Evolutionary conservation across 2,797 vertebrate genomes (phyloP).

Genomic region (Periophthalmus magnuspinnatus): DNA sequence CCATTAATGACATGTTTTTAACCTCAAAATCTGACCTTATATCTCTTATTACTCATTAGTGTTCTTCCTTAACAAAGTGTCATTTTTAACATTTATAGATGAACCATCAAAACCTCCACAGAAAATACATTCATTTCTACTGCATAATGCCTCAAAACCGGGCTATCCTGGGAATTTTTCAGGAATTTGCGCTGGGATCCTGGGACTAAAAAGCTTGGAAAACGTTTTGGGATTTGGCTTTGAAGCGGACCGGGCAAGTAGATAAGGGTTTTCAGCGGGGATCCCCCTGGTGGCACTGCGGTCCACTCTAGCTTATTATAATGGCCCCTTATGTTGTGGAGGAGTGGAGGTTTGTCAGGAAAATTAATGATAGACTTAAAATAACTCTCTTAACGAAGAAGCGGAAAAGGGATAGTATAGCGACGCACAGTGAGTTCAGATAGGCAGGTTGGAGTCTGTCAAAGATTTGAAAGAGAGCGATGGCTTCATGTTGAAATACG

Average conservation of each 20-base stretch:
- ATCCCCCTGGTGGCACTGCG: slow-evolving; percentile 41
- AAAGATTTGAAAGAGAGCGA: not conserved
- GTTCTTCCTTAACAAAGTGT: slow-evolving; percentile 1
- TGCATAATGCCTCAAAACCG: slow-evolving; percentile 5
- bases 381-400: slow-evolving; percentile 27
- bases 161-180: slow-evolving; percentile 31
- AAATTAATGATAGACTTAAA: slow-evolving; percentile 56
- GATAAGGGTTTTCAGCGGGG: slow-evolving; percentile 40
- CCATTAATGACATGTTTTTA: not conserved
- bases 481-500: not conserved
- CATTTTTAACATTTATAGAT: slow-evolving; percentile 14
- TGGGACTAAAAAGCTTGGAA: slow-evolving; percentile 44
- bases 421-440: slow-evolving; percentile 55
- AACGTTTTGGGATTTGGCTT: slow-evolving; percentile 48
- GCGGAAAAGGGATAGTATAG: slow-evolving; percentile 60
- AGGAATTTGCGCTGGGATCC: slow-evolving; percentile 22
- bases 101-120: slow-evolving; percentile 9
- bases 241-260: slow-evolving; percentile 40
- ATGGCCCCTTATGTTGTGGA: slow-evolving; percentile 38
- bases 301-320: slow-evolving; percentile 64
- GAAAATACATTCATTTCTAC: slow-evolving; percentile 21
- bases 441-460: slow-evolving; percentile 43
- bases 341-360: slow-evolving; percentile 48
- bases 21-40: not conserved
- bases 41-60: slow-evolving; percentile 3